Base-by-base conservation (phyloP, 1,140 invertebrate genomes). In the Drosophila ironensis region DNA sequence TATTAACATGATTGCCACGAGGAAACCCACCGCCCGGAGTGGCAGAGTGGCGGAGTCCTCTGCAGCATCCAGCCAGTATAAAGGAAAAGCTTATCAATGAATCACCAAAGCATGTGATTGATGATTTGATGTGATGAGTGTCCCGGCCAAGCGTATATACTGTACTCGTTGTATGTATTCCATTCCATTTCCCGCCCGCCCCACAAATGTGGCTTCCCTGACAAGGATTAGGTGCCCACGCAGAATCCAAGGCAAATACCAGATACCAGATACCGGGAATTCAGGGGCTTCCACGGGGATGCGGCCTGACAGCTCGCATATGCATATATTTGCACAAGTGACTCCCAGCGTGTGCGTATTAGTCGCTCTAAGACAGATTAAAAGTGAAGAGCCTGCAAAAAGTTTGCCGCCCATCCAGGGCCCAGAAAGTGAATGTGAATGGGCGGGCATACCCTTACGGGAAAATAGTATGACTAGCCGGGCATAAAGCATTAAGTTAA, bases 41-140 rank as follows among this genome's bases (percentile, higher is more conserved):
- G n/a, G n/a, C 20, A 17, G 33, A 8, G 33, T 22, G 14, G 40
- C 46, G 19, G 47, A 17, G 37, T 42, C 60, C 57, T 33, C 24
- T 33, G 46, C 28, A 11, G 28, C n/a, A 33, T 33, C 11, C 11
- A 12, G 0, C 4, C 28, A 44, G 33, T 7, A 44, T 20, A 30
- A 66, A 45, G 54, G 53, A 30, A 48, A 47, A 73, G 64, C 78
- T 84, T 84, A 86, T 84, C 78, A 84, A 84, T 84, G 78, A 86
- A 84, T 84, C 80, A 84, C 80, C 70, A 84, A 73, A 71, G 73
- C 78, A 67, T 84, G 73, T 84, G 78, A 84, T 84, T 84, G 78
- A 84, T 84, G 78, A 84, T 84, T 84, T 52, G 47, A 73, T 78
- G 80, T 78, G 80, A 67, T 71, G 74, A 57, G 24, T 54, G 69